These are phyloP conservation scores for Ligdia adustata DNA, from an alignment of 2,888 invertebrate species.

Conservation along the genomic window DNA sequence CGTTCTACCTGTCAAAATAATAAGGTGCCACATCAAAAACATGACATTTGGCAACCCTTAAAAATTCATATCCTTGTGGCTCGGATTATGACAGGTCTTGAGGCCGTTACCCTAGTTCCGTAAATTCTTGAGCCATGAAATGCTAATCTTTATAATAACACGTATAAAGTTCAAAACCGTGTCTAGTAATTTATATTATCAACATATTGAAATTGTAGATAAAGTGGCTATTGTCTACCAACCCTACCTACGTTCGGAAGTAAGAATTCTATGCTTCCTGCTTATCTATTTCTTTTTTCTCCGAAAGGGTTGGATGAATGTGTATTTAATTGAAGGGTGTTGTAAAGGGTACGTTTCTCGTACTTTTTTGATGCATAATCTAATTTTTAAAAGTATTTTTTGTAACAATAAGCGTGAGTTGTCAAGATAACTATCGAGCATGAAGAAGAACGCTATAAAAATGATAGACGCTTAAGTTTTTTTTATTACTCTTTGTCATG, in stretches of 20 bases:
- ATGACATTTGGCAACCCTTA: constrained; percentile 61
- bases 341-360: constrained; percentile 53
- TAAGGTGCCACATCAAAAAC: constrained; percentile 62
- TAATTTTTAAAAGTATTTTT: constrained; percentile 50
- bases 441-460: constrained; percentile 15
- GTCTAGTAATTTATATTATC: constrained; percentile 17
- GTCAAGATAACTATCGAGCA: constrained; percentile 21
- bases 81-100: constrained; percentile 62
- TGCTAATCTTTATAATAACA: constrained; percentile 36
- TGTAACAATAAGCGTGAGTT: constrained; percentile 32
- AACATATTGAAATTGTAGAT: constrained; percentile 50
- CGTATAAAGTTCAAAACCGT: constrained; percentile 41
- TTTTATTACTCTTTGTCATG: constrained; percentile 15
- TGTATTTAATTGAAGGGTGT: constrained; percentile 76
- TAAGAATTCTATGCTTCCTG: constrained; percentile 61
- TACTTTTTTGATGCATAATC: constrained; percentile 46
- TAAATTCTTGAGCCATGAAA: constrained; percentile 18
- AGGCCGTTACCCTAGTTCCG: constrained; percentile 26
- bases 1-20: constrained; percentile 68
- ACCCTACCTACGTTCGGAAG: constrained; percentile 55
- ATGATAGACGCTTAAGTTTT: constrained; percentile 12
- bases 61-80: constrained; percentile 45
- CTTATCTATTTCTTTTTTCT: constrained; percentile 59
- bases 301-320: constrained; percentile 68
- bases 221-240: constrained; percentile 57